Conservation (phyloP, 2,797 vertebrate species). For the Chaetodon trifasciatus region DNA sequence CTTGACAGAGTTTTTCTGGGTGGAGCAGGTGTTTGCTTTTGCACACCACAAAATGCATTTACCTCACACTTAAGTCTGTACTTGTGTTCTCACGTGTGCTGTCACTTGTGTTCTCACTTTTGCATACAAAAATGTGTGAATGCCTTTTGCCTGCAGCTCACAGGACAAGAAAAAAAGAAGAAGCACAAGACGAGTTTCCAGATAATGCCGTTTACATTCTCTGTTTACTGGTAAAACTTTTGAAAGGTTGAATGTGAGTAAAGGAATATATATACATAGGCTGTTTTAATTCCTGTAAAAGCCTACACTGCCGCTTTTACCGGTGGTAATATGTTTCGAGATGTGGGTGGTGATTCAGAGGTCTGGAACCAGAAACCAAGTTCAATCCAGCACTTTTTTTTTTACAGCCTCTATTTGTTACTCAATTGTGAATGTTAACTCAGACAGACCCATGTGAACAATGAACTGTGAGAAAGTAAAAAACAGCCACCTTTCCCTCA, state of each 20-base stretch:
- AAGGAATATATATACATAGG: background rate
- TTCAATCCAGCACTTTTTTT: background rate
- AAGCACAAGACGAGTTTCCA: background rate
- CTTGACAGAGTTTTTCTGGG: conserved; percentile 38
- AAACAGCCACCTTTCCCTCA: background rate
- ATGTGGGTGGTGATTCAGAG: background rate
- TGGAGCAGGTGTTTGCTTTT: conserved; percentile 67
- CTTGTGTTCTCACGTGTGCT: background rate
- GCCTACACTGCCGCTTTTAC: background rate
- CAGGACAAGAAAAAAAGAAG: background rate
- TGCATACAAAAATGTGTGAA: conserved; percentile 26
- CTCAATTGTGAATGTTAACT: background rate
- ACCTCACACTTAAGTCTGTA: conserved; percentile 22
- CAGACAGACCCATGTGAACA: background rate
- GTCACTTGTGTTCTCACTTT: conserved; percentile 14
- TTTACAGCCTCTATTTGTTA: conserved; percentile 7
- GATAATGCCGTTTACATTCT: background rate
- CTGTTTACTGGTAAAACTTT: no score
- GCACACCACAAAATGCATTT: conserved; percentile 2
- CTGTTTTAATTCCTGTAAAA: background rate
- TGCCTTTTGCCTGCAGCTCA: background rate
- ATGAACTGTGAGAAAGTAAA: background rate
- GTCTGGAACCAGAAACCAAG: background rate
- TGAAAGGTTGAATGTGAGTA: background rate
- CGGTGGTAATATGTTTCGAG: background rate